Base-by-base conservation (phyloP, 2,888 invertebrate species). In the Acrobeloides nanus region DNA sequence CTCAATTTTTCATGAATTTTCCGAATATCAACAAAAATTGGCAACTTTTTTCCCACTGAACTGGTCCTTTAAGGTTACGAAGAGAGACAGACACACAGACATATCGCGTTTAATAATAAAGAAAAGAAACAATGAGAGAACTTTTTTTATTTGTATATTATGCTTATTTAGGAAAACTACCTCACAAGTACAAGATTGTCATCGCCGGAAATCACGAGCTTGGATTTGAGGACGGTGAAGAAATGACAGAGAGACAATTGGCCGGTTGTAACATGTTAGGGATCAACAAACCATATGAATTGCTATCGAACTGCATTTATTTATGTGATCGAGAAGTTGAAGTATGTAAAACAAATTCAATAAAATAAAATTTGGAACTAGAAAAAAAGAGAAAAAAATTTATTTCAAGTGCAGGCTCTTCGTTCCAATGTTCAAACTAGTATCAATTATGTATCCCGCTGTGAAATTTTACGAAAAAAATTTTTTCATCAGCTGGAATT, bases 181-280 rank as follows among this genome's bases (percentile, higher is more conserved):
- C 86, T 1, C 86, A 87, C 72, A 82, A 81, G 65, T 79, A 84
- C 68, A 87, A 87, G 76, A 78, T 87, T 50, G 85, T 86, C 0
- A 86, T 87, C 61, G 85, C 86, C 45, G 87, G 87, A 24, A 87
- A 87, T 77, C 87, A 87, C 75, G 87, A 87, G 71, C 75, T 87
- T 31, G 85, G 85, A 63, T 86, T 87, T 69, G 87, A 87, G 60
- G 64, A 7, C 59, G 70, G 44, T 48, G 68, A 38, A 61, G 68
- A 42, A 57, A 67, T 51, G 67, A 68, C 52, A 58, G 68, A 41
- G 4, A 37, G 57, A 8, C 65, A 63, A 37, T 42, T 62, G 45
- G 66, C 67, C 6, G 68, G 63, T 3, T 55, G 67, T 32, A 60
- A 57, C 48, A 65, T 68, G 66, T 52, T 70, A 29, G 71, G 71